Base-by-base conservation (phyloP, 2,797 vertebrate genomes). In the Cygnus olor region DNA sequence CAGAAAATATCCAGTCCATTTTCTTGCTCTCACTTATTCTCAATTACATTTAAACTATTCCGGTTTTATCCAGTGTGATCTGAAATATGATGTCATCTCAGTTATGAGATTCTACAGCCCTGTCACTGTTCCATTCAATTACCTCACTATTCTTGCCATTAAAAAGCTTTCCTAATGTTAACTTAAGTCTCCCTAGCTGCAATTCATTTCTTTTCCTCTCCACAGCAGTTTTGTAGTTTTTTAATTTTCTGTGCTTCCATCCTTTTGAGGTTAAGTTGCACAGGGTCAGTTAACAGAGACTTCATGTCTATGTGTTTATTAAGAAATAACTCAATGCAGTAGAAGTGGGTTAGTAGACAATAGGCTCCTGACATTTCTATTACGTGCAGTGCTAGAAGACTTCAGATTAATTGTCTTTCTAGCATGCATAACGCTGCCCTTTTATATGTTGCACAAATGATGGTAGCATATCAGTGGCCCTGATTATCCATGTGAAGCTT, bases 41-140 rank as follows among this genome's bases (percentile, higher is more conserved):
- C 69, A 84, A 36, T 84, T 94, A 81, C 42, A 60, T 91, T 90
- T 86, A 95, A 91, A 86, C 96, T n/a, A 81, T 88, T 91, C 69
- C 42, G 76, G 15, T 60, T 93, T 96, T 96, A 81, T 88, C 66
- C 63, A 86, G 66, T 38, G 58, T 90, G 63, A 91, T 90, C 70
- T 91, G 91, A 94, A 88, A 94, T 94, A 76, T 84, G 66, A 72
- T 89, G 56, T 87, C 58, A 85, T 94, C 63, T 91, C 71, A 85
- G 70, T 49, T 42, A 87, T 89, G 74, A 85, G 56, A 34, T 71
- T 94, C 72, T 57, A 54, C 51, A 87, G 64, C 54, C 58, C 25
- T 86, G 44, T 92, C 87, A 87, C 24, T 80, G 45, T 89, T 94
- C 74, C 40, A 65, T 91, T 92, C 81, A 76, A 61, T 92, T 92